These are phyloP conservation scores for Diarsia mendica DNA, from an alignment of 2,888 invertebrate genomes.

Conservation along the genomic window DNA sequence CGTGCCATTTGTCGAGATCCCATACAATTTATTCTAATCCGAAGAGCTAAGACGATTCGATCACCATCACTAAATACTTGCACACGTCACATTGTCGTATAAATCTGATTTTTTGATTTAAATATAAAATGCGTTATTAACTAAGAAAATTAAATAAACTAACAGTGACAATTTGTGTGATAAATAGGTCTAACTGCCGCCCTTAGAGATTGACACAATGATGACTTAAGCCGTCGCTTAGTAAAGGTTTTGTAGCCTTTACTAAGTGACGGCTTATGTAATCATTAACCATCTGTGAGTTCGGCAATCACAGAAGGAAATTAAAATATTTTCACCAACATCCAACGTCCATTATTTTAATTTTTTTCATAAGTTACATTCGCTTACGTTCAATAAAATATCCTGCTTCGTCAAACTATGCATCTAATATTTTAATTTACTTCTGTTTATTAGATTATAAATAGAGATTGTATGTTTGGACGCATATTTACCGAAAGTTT, in stretches of 20 bases:
- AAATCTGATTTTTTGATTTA: constrained; percentile 36
- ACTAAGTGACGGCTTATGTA: no score
- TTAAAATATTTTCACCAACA: constrained; percentile 53
- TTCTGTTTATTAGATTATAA: constrained; percentile 26
- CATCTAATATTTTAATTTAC: constrained; percentile 61
- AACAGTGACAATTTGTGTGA: constrained; percentile 55
- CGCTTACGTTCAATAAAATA: constrained; percentile 44
- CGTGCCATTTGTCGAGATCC: constrained; percentile 61
- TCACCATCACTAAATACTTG: constrained; percentile 60
- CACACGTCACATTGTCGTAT: constrained; percentile 52
- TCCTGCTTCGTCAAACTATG: constrained; percentile 30
- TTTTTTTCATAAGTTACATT: constrained; percentile 57
- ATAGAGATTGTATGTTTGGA: no score
- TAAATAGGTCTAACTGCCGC: constrained; percentile 11
- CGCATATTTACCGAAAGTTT: no score
- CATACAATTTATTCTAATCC: constrained; percentile 60
- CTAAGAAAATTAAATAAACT: constrained; percentile 50
- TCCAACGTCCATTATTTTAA: constrained; percentile 30
- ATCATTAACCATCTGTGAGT: no score
- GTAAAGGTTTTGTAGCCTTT: no score
- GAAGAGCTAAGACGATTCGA: constrained; percentile 64
- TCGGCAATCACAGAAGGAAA: constrained; percentile 47
- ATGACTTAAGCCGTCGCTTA: no score
- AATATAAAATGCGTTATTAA: constrained; percentile 45
- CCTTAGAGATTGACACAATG: no score